Conservation (phyloP, 2,888 invertebrate species). For the Alcis repandata region DNA sequence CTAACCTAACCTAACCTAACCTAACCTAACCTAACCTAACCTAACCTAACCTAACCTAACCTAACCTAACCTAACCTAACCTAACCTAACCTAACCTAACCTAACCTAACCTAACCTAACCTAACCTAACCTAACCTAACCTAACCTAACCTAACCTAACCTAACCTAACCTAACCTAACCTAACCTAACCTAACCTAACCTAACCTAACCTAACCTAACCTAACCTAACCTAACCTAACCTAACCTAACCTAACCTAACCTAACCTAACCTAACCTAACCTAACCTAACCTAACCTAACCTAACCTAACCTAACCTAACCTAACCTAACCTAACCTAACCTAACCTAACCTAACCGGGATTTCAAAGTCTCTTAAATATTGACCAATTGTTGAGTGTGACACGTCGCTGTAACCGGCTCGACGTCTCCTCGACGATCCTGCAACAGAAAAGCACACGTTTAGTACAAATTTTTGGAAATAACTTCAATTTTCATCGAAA, state of each 20-base stretch:
- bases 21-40: constrained; percentile 41
- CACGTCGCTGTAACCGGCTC: too few relatives aligned
- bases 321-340: constrained; percentile 51
- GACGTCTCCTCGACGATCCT: too few relatives aligned
- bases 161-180: constrained; percentile 18
- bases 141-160: constrained; percentile 2
- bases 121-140: constrained; percentile 10
- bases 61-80: constrained; percentile 35
- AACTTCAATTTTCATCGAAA: too few relatives aligned
- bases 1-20: constrained; percentile 40
- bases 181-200: constrained; percentile 18
- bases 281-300: constrained; percentile 44
- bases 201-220: constrained; percentile 43
- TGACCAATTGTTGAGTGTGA: too few relatives aligned
- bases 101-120: constrained; percentile 14
- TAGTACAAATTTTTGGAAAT: constrained; percentile 24
- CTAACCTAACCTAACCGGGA: constrained; percentile 49
- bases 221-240: constrained; percentile 49
- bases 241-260: constrained; percentile 47
- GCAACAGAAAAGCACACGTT: too few relatives aligned
- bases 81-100: constrained; percentile 15
- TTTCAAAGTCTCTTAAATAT: too few relatives aligned
- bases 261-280: constrained; percentile 45
- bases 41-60: constrained; percentile 41
- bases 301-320: constrained; percentile 50